Evolutionary conservation across 2,888 invertebrate species (phyloP).

Genomic region (Chymomyza amoena): DNA sequence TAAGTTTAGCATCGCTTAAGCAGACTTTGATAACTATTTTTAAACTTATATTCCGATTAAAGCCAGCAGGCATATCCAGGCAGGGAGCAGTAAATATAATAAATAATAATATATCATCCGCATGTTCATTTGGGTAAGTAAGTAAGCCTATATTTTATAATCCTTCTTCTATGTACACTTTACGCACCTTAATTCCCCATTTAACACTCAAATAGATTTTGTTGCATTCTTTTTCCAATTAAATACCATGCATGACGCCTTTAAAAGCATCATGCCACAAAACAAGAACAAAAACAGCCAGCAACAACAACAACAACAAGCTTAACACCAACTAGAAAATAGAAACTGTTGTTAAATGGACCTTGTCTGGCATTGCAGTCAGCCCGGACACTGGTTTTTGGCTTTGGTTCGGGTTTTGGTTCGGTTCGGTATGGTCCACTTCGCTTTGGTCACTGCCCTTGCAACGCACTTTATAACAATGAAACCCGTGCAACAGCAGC

Average conservation of each 20-base stretch:
- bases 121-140: too few species aligned
- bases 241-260: not conserved
- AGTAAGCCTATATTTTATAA: not conserved
- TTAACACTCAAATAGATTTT: not conserved
- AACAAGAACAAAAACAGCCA: not conserved
- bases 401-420: not conserved
- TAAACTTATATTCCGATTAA: too few species aligned
- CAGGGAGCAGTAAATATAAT: too few species aligned
- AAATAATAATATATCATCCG: too few species aligned
- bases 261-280: not conserved
- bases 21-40: too few species aligned
- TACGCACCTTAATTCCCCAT: not conserved
- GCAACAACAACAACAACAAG: not conserved
- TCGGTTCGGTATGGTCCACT: not conserved
- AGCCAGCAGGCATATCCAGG: too few species aligned
- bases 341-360: constrained; percentile 15
- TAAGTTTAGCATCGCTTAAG: too few species aligned
- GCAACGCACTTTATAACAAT: constrained; percentile 3
- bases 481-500: not conserved
- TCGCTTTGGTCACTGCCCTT: not conserved
- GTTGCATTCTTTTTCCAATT: not conserved
- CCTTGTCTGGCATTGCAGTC: constrained; percentile 4
- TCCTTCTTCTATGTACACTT: not conserved
- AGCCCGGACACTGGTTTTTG: not conserved
- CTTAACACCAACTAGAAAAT: not conserved